Base-by-base conservation (phyloP, 2,113 vertebrate genomes). In the Herpailurus yagouaroundi region DNA sequence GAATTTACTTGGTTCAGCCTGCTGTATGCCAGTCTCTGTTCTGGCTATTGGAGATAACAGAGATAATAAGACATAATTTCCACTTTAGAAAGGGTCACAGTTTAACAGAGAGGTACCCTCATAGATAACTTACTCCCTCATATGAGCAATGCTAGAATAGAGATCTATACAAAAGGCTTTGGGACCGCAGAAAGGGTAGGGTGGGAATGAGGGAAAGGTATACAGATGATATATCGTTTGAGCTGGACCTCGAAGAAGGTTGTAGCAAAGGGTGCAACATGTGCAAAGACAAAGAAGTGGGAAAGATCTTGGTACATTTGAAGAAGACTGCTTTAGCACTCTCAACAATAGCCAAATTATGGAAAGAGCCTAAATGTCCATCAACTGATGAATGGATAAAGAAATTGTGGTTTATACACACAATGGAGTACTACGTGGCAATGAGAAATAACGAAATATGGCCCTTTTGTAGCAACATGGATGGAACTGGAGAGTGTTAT, bases 91-190 rank as follows among this genome's bases (percentile, higher is more conserved):
- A 94, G 4, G 57, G 55, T 92, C 41, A 95, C 5, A 57, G 36
- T 73, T 92, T 94, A 95, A 63, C 45, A 82, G 41, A 89, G 15
- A 85, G 23, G 74, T 36, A 85, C 3, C 27, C 15, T 85, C 36
- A 91, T 33, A 88, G 69, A 84, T 92, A 36, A 74, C 57, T 93
- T 79, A 85, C 8, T 87, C 57, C 57, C 10, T 69, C 29, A 9
- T 48, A 50, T 77, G 7, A 93, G 50, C 12, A 68, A 80, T 76
- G 7, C 33, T 38, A 86, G 63, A 88, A 84, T 69, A 91, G 1
- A 93, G n/a, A 91, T 57, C n/a, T 93, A 76, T 80, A 96, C 18
- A 86, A 86, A 45, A 96, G 68, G 7, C 57, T 96, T 8, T 92
- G 15, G 50, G 45, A 82, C 16, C 38, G 74, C 45, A 97, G 83